Evolutionary conservation across 2,113 vertebrate genomes (phyloP).

Genomic region (Mormyrus lacerda): DNA sequence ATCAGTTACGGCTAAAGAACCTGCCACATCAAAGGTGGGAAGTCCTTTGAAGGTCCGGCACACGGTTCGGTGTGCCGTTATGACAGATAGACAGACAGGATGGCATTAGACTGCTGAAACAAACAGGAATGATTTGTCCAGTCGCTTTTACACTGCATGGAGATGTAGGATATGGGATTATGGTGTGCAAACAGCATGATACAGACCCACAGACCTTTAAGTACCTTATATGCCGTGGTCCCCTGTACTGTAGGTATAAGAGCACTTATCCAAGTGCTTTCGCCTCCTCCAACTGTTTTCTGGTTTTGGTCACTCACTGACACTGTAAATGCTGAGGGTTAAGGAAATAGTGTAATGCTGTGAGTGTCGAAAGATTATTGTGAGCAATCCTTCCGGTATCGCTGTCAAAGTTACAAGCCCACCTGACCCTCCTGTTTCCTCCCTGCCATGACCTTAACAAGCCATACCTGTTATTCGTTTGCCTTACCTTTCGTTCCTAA

Average conservation of each 20-base stretch:
- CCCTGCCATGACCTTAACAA: background rate
- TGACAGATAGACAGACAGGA: constrained; percentile 23
- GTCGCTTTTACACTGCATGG: constrained; percentile 7
- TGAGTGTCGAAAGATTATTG: background rate
- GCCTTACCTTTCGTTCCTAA: background rate
- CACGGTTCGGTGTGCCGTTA: constrained; percentile 32
- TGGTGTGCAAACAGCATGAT: background rate
- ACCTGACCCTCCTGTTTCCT: background rate
- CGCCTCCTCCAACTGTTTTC: background rate
- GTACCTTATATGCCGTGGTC: background rate
- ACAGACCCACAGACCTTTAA: background rate
- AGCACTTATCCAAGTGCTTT: background rate
- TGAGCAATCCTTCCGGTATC: background rate
- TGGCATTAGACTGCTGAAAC: constrained; percentile 26
- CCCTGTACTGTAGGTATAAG: background rate
- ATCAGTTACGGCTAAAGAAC: constrained; percentile 37
- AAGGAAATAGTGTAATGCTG: background rate
- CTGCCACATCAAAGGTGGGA: constrained; percentile 49
- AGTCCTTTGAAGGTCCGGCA: constrained; percentile 47
- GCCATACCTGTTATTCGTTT: background rate
- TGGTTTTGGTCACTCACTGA: background rate
- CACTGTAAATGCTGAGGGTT: background rate
- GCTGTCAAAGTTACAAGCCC: background rate
- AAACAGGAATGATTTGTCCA: constrained; percentile 35
- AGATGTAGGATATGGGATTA: background rate